Base-by-base conservation (phyloP, 2,797 vertebrate species). In the Mus spretus region DNA sequence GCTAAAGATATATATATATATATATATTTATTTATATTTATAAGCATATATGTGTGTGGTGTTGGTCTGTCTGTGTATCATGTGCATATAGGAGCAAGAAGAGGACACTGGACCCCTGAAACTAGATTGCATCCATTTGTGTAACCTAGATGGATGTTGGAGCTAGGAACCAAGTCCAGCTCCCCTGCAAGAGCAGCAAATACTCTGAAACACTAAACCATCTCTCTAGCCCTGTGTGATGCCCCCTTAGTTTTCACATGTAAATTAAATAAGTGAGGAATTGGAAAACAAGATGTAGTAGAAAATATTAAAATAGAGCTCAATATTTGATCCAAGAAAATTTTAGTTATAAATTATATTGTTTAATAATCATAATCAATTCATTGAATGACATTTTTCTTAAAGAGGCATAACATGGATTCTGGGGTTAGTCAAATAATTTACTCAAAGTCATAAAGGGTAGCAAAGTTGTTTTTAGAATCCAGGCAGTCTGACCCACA, bases 351-450 rank as follows among this genome's bases (percentile, higher is more conserved):
- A 50, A 31, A 26, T 37, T 96, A 83, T n/a, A 44, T 93, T 67
- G 5, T 31, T 95, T 90, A 86, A 74, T 44, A 86, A 78, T 85
- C 13, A 72, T 78, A 93, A 63, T 63, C 28, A 87, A 74, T 31
- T 67, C 34, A 14, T 83, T 96, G 84, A 44, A 83, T 90, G 40
- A 59, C 70, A 88, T 89, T 55, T 95, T 94, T 70, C 82, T 94
- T 95, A 84, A 79, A 88, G 50, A 50, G 83, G n/a, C 24, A 57
- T 11, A 92, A 91, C 67, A 8, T 95, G 44, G 93, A 4, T 81
- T 28, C 90, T 80, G 78, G 13, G 26, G 26, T 28, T 75, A 70
- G 40, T 84, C 1, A 93, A 80, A 14, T 92, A 28, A 89, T 50
- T 91, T 94, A n/a, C 7, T 20, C 26, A 74, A 87, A 94, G 77